Base-by-base conservation (phyloP, 2,113 vertebrate genomes). In the Aphyosemion australe region DNA sequence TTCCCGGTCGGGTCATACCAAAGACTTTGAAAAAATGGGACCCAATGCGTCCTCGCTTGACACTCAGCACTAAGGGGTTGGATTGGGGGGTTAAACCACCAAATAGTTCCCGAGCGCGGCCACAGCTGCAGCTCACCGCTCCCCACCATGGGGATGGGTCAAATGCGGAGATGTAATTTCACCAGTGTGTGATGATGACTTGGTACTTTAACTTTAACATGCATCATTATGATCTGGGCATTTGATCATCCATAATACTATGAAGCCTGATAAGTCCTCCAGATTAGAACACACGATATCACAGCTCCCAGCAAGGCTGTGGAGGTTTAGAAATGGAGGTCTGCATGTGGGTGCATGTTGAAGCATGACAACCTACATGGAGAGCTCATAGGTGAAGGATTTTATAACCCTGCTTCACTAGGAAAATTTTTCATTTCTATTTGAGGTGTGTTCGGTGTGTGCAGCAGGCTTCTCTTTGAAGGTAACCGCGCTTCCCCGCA, bases 381-480 rank as follows among this genome's bases (percentile, higher is more conserved):
- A 73, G 34, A 7, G 61, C 66, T 58, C 52, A 43, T 32, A 63
- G 41, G 61, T 48, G 14, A 34, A 61, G 42, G 53, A 55, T 76
- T 84, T 21, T 78, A 13, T 78, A 82, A 54, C 58, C 56, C n/a
- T 31, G 13, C 56, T 78, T 47, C 43, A 45, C 50, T 56, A 60
- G 80, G 56, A 47, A 47, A 47, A 47, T 8, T 6, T 26, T 74
- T 75, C 45, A 60, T 62, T 62, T 61, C 19, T 55, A 67, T 80
- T 85, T 85, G 84, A 85, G 65, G 80, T 80, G 42, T 60, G 52
- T 52, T 78, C 19, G 20, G 63, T 52, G 65, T 20, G 51, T 52
- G 67, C 77, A 73, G 69, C 53, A 67, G 66, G 76, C 78, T 74
- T 79, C 53, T 73, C 67, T 86, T 82, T 85, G 79, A 87, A 89